Base-by-base conservation (phyloP, 1,140 invertebrate species). In the Nixonia krombeini region DNA sequence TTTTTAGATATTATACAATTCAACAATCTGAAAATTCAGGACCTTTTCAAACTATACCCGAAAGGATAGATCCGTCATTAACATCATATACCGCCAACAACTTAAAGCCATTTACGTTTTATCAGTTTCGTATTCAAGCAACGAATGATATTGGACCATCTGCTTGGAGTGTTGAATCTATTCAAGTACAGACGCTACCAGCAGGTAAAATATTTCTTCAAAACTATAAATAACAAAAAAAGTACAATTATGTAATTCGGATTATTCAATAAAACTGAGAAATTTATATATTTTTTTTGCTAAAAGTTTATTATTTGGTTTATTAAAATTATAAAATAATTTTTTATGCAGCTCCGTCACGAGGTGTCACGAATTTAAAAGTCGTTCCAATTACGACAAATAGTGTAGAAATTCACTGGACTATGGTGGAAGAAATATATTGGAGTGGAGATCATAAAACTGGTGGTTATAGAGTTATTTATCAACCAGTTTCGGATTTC, bases 101-200 rank as follows among this genome's bases (percentile, higher is more conserved):
- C 44, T 85, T 99, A 25, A 93, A 93, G 75, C 96, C 98, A 0
- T 95, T 93, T 75, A 97, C 96, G 0, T 88, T 88, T 0, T 99
- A 99, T 83, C 92, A 93, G 76, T 98, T 99, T 82, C 87, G 96
- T 47, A 95, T 99, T 49, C 92, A 96, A 84, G 97, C 96, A 1
- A 96, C 93, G 4, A 99, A 99, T 81, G 97, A 99, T 80, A 94
- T 98, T 50, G 96, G 96, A 0, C 92, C 93, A 1, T 97, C 95
- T 77, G 89, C 91, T 4, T 99, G 95, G 87, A 98, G 96, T 78
- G 88, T 89, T 4, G 93, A 96, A 70, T 98, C 96, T 5, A 89
- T 92, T 69, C 90, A 93, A 80, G 94, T 96, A 8, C 89, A 92
- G 69, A 99, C 96, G 0, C 82, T 96, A 55, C 92, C 95, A 40